Conservation (phyloP, 1,140 invertebrate genomes). For the Diuraphis noxia region DNA sequence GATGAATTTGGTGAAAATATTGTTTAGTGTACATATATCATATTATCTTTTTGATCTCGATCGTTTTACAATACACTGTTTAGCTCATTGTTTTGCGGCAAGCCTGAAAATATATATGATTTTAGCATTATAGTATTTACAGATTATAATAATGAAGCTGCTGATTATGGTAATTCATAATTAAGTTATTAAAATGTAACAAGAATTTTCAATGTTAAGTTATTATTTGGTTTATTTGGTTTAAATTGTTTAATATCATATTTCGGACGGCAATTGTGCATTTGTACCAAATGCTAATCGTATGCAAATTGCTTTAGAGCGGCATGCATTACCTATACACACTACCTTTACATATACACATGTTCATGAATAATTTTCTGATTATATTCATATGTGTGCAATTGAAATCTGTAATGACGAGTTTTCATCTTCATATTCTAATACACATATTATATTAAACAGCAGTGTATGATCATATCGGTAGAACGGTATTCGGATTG, state of each 20-base stretch:
- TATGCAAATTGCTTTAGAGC: not conserved
- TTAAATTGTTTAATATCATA: not conserved
- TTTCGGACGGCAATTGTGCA: not conserved
- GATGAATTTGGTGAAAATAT: not conserved
- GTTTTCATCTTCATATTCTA: not conserved
- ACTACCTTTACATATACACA: not conserved
- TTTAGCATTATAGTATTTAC: not conserved
- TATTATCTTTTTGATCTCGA: not conserved
- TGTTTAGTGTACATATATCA: not conserved
- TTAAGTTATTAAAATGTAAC: not conserved
- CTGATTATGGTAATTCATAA: not conserved
- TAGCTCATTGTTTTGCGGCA: not conserved
- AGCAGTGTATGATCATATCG: not conserved
- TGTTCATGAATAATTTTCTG: not conserved
- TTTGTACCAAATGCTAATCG: slow-evolving; percentile 3
- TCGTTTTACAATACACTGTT: not conserved
- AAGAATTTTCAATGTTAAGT: not conserved
- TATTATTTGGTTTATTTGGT: not conserved
- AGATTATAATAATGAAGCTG: not conserved
- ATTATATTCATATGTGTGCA: not conserved
- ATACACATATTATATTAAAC: not conserved
- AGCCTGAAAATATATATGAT: not conserved
- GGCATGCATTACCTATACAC: not conserved
- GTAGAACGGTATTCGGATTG: not conserved
- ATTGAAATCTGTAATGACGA: not conserved